Evolutionary conservation across 2,113 vertebrate genomes (phyloP).

Genomic region (Ammodytes dubius): DNA sequence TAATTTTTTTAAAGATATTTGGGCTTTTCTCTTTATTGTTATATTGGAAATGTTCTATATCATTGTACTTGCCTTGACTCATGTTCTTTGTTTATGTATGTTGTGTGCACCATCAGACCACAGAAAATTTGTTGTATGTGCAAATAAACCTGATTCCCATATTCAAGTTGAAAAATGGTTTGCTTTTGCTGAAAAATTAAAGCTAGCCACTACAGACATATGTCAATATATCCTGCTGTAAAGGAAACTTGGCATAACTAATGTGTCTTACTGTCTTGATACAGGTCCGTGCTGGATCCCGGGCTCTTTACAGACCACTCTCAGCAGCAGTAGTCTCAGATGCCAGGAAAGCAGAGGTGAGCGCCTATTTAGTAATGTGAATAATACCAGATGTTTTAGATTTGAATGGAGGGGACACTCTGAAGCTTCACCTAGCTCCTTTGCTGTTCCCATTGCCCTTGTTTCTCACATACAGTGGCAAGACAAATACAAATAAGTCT

Average conservation of each 20-base stretch:
- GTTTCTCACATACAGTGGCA: background rate
- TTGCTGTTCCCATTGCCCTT: background rate
- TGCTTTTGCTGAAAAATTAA: background rate
- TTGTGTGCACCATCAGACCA: no score
- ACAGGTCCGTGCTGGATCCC: slow-evolving; percentile 94
- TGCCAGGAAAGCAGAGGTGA: slow-evolving; percentile 92
- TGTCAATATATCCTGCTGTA: background rate
- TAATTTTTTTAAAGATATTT: no score
- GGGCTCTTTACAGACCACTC: slow-evolving; percentile 93
- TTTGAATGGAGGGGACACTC: background rate
- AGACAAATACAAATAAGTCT: background rate
- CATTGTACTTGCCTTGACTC: no score
- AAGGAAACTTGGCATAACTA: background rate
- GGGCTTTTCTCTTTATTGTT: no score
- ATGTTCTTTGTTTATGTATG: no score
- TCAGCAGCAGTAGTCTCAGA: slow-evolving; percentile 92
- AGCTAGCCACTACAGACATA: background rate
- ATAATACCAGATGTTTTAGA: background rate
- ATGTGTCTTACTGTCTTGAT: background rate
- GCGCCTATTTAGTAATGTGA: background rate
- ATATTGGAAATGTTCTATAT: no score
- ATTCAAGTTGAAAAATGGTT: background rate
- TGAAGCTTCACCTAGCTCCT: background rate
- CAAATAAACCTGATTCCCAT: background rate
- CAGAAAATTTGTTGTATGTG: no score